Evolutionary conservation across 2,888 invertebrate genomes (phyloP).

Genomic region (Allacma fusca): DNA sequence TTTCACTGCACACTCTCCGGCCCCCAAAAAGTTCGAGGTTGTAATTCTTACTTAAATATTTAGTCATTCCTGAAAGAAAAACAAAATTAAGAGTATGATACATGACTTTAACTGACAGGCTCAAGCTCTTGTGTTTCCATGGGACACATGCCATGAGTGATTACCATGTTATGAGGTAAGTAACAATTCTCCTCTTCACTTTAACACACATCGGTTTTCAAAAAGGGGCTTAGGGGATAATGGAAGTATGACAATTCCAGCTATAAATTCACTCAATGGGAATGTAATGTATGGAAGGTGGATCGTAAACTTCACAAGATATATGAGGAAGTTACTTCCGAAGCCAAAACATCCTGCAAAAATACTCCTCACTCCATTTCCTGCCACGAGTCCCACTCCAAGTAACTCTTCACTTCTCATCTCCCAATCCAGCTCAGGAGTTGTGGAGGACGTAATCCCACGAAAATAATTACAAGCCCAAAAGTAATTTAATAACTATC

Average conservation of each 20-base stretch:
- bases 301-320: background rate
- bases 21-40: background rate
- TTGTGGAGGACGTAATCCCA: no score
- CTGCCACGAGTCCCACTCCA: no score
- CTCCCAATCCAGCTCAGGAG: no score
- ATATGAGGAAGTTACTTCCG: background rate
- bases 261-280: slow-evolving; percentile 28
- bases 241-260: slow-evolving; percentile 25
- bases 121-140: background rate
- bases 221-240: slow-evolving; percentile 19
- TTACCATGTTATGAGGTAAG: slow-evolving; percentile 11
- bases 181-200: background rate
- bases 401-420: no score
- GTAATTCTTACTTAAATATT: background rate
- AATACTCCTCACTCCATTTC: background rate
- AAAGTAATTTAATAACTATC: no score
- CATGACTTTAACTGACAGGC: slow-evolving; percentile 11
- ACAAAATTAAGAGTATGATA: slow-evolving; percentile 4
- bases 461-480: no score
- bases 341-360: slow-evolving; percentile 11
- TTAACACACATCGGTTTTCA: slow-evolving; percentile 19
- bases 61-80: background rate
- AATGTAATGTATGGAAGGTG: background rate
- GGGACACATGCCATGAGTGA: background rate
- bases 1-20: no score